These are phyloP conservation scores for Paratrypauchen microcephalus DNA, from an alignment of 2,797 vertebrate genomes.

Conservation along the genomic window DNA sequence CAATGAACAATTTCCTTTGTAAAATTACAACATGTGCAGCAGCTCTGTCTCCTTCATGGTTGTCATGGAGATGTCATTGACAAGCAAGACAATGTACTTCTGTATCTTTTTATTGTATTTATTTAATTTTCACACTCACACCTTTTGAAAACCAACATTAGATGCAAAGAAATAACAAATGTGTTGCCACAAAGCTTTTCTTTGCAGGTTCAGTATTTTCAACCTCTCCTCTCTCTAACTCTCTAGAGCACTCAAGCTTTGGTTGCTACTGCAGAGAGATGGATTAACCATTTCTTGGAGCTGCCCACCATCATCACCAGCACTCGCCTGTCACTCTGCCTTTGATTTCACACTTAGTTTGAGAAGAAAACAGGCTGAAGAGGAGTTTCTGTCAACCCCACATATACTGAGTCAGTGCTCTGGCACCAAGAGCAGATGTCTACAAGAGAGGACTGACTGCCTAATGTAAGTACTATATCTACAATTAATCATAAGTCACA, in stretches of 20 bases:
- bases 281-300: slow-evolving; percentile 63
- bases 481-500: background rate
- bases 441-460: slow-evolving; percentile 31
- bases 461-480: slow-evolving; percentile 40
- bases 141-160: slow-evolving; percentile 36
- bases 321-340: slow-evolving; percentile 45
- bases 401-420: slow-evolving; percentile 24
- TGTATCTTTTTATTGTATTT: slow-evolving; percentile 25
- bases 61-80: slow-evolving; percentile 79
- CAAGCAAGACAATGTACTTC: slow-evolving; percentile 55
- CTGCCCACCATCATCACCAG: slow-evolving; percentile 47
- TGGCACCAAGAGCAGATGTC: slow-evolving; percentile 42
- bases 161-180: slow-evolving; percentile 38
- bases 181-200: slow-evolving; percentile 56
- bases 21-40: slow-evolving; percentile 56
- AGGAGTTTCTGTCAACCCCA: slow-evolving; percentile 24
- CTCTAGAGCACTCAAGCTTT: slow-evolving; percentile 34
- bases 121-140: slow-evolving; percentile 13
- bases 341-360: slow-evolving; percentile 44
- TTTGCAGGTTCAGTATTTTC: slow-evolving; percentile 35
- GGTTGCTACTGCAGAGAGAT: slow-evolving; percentile 32
- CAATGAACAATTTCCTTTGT: slow-evolving; percentile 46
- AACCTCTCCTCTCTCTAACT: slow-evolving; percentile 44
- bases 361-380: slow-evolving; percentile 47
- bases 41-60: slow-evolving; percentile 63